Base-by-base conservation (phyloP, 2,797 vertebrate species). In the Scyliorhinus canicula region DNA sequence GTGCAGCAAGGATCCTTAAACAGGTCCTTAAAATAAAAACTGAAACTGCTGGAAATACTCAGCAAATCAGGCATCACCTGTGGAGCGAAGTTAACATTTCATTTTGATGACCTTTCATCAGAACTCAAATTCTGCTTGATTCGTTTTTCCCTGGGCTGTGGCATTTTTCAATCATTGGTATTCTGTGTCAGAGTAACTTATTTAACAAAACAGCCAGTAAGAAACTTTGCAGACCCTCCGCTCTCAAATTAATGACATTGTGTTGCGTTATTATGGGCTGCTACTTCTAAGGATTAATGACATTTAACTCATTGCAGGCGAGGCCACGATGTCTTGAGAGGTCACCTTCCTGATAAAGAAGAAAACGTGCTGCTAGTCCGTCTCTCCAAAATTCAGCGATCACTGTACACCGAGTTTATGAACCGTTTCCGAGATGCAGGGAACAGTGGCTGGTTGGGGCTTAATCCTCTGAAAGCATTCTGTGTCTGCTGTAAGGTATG, bases 401-500 rank as follows among this genome's bases (percentile, higher is more conserved):
- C 98, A n/a, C 97, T 99, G 93, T 99, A 99, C 82, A 98, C 98
- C 0, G 98, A 99, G 96, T 99, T 99, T 96, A 99, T 99, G 99
- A 98, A 98, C 96, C 98, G 99, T 55, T 99, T 99, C 96, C 97
- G 98, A 95, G 99, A 99, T 93, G 99, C 99, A 1, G 99, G 99
- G 95, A 99, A 98, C 97, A 99, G 98, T 0, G 99, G 99, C 95
- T 99, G 99, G 99, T 98, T 99, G 55, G 98, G 99, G 0, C 97
- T 99, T 93, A 99, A 99, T 96, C 99, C 99, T 0, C 98, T 99
- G 82, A 99, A 99, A 97, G 99, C 99, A 95, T 99, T 99, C 96
- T 99, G 99, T 74, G 99, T 99, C 40, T 99, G 99, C 96, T 99
- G 99, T 96, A 99, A 99, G 98, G 99, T 99, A 96, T 84, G 97